Evolutionary conservation across 2,113 vertebrate genomes (phyloP).

Genomic region (Choloepus hoffmanni): DNA sequence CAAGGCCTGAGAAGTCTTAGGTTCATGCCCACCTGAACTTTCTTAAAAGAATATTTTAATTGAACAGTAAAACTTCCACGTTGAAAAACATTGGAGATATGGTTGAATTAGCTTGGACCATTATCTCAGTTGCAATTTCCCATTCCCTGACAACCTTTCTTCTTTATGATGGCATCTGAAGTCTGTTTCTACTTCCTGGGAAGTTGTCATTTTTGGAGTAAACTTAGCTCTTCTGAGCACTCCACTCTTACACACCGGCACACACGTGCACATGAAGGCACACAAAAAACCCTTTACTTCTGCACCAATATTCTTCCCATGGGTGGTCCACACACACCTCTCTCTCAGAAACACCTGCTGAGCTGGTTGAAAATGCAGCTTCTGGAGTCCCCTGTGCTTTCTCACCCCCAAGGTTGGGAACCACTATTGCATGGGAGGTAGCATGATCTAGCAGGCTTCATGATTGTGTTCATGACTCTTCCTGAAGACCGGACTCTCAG

Average conservation of each 20-base stretch:
- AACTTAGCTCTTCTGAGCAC: not conserved
- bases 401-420: accelerated
- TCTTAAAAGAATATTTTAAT: not conserved
- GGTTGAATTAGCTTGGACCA: not conserved
- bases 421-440: accelerated
- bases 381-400: accelerated
- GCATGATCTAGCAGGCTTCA: not conserved
- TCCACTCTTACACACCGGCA: accelerated
- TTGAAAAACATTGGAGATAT: not conserved
- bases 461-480: not conserved
- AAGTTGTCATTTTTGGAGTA: not conserved
- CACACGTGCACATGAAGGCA: not conserved
- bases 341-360: not conserved
- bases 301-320: accelerated
- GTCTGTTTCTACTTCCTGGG: not conserved
- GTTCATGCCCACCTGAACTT: not conserved
- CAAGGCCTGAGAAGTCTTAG: not conserved
- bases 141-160: not conserved
- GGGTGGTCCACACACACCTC: not conserved
- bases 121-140: not conserved
- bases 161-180: not conserved
- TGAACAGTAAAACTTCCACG: not conserved
- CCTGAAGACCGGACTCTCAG: accelerated
- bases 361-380: not conserved
- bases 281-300: not conserved